These are phyloP conservation scores for Rhodeus uyekii DNA, from an alignment of 2,797 vertebrate species.

Conservation along the genomic window DNA sequence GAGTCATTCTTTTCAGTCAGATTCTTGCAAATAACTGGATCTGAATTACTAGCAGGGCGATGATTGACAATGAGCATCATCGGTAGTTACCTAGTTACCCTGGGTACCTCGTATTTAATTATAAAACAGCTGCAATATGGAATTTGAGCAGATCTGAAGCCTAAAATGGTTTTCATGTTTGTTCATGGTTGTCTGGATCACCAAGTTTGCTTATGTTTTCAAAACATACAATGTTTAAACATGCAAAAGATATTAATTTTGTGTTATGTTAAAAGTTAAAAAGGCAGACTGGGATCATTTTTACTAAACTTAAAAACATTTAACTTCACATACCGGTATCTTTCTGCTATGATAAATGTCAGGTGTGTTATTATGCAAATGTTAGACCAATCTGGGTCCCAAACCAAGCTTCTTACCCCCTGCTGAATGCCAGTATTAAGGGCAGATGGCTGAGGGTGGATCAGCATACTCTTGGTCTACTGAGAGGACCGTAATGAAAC, in stretches of 20 bases:
- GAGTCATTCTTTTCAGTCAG: not conserved
- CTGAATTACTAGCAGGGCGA: no score
- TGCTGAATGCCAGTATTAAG: conserved; percentile 56
- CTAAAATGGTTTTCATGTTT: conserved; percentile 6
- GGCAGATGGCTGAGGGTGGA: conserved; percentile 63
- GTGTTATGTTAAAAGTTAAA: not conserved
- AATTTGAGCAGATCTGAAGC: no score
- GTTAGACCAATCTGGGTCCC: conserved; percentile 32
- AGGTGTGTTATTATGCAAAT: conserved; percentile 1
- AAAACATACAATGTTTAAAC: not conserved
- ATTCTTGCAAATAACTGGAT: no score
- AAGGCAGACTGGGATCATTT: not conserved
- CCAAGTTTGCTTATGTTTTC: not conserved
- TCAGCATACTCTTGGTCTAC: conserved; percentile 45
- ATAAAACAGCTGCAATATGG: no score
- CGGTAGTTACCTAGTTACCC: no score
- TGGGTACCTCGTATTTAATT: no score
- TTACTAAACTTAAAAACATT: not conserved
- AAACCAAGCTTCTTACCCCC: conserved; percentile 65
- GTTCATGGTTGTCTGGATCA: not conserved
- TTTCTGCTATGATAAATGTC: not conserved
- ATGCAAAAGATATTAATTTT: not conserved
- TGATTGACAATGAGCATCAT: no score
- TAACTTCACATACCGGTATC: not conserved
- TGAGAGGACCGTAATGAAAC: conserved; percentile 27